Evolutionary conservation across 2,113 vertebrate genomes (phyloP).

Genomic region (Pogonocichla stellata): DNA sequence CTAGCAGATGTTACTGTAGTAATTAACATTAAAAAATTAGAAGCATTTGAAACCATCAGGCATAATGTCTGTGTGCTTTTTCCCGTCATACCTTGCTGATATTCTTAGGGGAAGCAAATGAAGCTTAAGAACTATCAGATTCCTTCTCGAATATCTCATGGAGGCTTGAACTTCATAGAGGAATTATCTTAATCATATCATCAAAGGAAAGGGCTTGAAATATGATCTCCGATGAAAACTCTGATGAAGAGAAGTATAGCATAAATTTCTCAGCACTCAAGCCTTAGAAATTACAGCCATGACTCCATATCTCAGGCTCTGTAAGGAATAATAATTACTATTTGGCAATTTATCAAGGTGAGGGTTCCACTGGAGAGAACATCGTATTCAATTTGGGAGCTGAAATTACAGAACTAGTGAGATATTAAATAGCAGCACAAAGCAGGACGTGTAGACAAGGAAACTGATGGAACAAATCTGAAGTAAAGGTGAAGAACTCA

Average conservation of each 20-base stretch:
- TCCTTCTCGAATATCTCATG: slow-evolving; percentile 47
- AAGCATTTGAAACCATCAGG: slow-evolving; percentile 39
- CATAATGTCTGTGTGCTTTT: not conserved
- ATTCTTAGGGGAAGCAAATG: not conserved
- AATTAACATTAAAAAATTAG: slow-evolving; percentile 38
- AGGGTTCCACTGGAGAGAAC: slow-evolving; percentile 64
- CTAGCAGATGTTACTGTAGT: not conserved
- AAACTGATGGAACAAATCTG: slow-evolving; percentile 19
- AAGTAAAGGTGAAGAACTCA: slow-evolving; percentile 18
- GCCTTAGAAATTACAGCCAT: slow-evolving; percentile 70
- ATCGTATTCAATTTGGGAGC: slow-evolving; percentile 68
- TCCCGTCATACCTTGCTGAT: not conserved
- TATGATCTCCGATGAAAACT: slow-evolving; percentile 70
- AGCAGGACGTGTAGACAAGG: slow-evolving; percentile 8
- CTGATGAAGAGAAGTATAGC: slow-evolving; percentile 41
- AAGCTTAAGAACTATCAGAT: slow-evolving; percentile 62
- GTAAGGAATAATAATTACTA: slow-evolving; percentile 79
- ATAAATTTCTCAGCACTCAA: slow-evolving; percentile 73
- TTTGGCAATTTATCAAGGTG: slow-evolving; percentile 76
- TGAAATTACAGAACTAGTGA: slow-evolving; percentile 63
- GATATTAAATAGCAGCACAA: slow-evolving; percentile 72
- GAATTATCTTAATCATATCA: slow-evolving; percentile 78
- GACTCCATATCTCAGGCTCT: slow-evolving; percentile 68
- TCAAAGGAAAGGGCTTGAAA: slow-evolving; percentile 71
- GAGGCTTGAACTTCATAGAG: slow-evolving; percentile 69